phyloP scores from a whole-genome alignment of 2,113 vertebrate species.

The Helogale parvula region DNA sequence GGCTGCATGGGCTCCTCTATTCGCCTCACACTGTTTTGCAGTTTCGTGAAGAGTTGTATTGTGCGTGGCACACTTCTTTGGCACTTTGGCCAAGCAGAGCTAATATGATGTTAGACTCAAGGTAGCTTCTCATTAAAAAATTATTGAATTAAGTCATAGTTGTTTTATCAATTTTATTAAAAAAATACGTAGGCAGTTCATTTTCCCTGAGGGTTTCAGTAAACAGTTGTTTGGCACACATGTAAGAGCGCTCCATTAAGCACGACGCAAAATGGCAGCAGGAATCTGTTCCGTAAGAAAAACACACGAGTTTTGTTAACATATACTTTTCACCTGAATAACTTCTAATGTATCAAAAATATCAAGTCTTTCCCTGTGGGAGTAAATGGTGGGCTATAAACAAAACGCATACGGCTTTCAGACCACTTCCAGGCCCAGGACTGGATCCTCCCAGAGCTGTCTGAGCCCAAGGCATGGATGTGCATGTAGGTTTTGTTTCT shows the following conservation, averaged over 20 bases:
- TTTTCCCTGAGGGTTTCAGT: neutral
- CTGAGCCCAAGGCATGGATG: neutral
- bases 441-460: neutral
- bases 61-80: neutral
- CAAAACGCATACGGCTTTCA: neutral
- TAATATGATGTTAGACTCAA: neutral
- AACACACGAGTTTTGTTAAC: neutral
- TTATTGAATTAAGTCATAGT: neutral
- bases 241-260: neutral
- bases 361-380: neutral
- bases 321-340: neutral
- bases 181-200: neutral
- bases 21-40: neutral
- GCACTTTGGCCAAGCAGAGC: neutral
- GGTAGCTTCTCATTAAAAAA: neutral
- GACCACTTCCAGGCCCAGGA: neutral
- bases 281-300: neutral
- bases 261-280: neutral
- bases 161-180: neutral
- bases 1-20: fast-evolving
- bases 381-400: neutral
- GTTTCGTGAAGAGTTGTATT: neutral
- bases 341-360: neutral
- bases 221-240: neutral
- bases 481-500: neutral